Evolutionary conservation across 1,140 invertebrate species (phyloP), one percentile per base, ranked within the genome.

Genomic region (Euschistus heros): DNA sequence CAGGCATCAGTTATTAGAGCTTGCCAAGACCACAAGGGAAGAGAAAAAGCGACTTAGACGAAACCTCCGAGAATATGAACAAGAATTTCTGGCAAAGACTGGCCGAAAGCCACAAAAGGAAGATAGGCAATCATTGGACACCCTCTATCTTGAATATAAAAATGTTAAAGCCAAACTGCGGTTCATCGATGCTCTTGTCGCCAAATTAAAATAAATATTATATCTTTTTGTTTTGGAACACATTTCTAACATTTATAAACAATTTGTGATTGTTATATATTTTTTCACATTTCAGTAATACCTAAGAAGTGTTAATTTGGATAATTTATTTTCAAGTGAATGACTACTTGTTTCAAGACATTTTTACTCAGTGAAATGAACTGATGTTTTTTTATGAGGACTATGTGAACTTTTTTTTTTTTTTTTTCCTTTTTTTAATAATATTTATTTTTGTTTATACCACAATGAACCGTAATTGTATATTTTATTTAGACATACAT

Each of bases 111-210:
- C 92, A 69, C 84, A 91, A 68, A 85, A 88, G 68, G 89, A 92
- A 74, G 92, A 94, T 74, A 85, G 89, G 71, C 82, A 82, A 20
- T 84, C 86, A 0, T 77, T 84, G 70, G 84, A 90, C 65, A 79
- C 84, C 27, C 82, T 88, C 62, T 94, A 95, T 73, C 76, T 82
- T 44, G 83, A 86, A 64, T 97, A 97, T 74, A 96, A 94, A 77
- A 85, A 90, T 74, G 82, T 86, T 8, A 94, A 94, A 76, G 90
- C 90, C 24, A 91, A 89, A 74, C 81, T 94, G 47, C 82, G 89
- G 72, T 80, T 96, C 57, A 78, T 96, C 37, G 91, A 93, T 69
- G 92, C 91, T 66, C 80, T 96, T 17, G 82, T 95, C 66, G 86
- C 87, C 26, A 96, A 95, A 77, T 22, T 57, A 5, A 63, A 64